Conservation (phyloP, 1,140 invertebrate species). For the Diorhabda sublineata region DNA sequence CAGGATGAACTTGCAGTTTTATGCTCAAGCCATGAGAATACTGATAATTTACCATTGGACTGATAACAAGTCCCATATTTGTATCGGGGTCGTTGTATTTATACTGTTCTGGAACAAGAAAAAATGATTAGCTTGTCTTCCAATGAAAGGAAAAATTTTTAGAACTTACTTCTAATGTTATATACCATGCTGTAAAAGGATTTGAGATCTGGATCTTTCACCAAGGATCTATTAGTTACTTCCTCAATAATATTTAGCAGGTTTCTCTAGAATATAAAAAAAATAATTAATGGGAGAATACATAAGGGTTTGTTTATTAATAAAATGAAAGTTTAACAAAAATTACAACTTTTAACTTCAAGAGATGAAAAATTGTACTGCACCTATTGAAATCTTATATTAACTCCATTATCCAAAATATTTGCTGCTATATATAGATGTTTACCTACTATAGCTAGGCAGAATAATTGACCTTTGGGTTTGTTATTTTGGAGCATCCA, state of each 20-base stretch:
- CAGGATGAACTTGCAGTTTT: slow-evolving; percentile 76
- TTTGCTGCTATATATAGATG: too few relatives aligned
- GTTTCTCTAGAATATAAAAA: slow-evolving; percentile 38
- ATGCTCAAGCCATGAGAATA: slow-evolving; percentile 76
- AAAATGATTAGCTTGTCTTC: not conserved
- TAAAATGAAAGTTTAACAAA: too few relatives aligned
- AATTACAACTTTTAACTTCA: too few relatives aligned
- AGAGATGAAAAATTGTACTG: too few relatives aligned
- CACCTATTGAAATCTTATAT: too few relatives aligned
- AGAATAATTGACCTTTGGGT: too few relatives aligned
- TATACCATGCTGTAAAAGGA: slow-evolving; percentile 78
- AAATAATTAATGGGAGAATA: too few relatives aligned
- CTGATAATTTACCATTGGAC: slow-evolving; percentile 72
- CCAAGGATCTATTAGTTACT: slow-evolving; percentile 27
- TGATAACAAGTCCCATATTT: slow-evolving; percentile 78
- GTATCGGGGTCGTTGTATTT: slow-evolving; percentile 63
- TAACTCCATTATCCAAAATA: too few relatives aligned
- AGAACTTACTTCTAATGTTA: slow-evolving; percentile 61
- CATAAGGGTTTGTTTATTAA: too few relatives aligned
- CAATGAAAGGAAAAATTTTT: not conserved
- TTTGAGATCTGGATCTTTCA: slow-evolving; percentile 65
- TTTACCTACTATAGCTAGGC: too few relatives aligned
- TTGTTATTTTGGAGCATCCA: too few relatives aligned
- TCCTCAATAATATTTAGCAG: slow-evolving; percentile 48
- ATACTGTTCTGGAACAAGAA: slow-evolving; percentile 58